phyloP scores from a whole-genome alignment of 2,888 invertebrate genomes.

The Pristionchus entomophagus region DNA sequence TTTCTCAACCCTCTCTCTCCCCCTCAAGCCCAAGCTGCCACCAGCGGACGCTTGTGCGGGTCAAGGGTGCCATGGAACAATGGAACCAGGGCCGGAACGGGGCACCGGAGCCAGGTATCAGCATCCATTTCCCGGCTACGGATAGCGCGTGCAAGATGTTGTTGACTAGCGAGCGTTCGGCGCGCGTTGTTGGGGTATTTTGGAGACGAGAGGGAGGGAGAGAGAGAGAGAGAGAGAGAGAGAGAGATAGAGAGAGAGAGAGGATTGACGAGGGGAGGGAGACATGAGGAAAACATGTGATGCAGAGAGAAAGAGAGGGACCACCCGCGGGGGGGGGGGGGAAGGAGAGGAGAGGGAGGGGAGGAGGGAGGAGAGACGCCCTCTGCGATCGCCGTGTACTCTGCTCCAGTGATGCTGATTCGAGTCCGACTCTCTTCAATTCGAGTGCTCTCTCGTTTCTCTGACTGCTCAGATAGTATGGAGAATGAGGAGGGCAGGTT shows the following conservation, averaged over 20 bases:
- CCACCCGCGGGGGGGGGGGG: background rate
- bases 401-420: too few species aligned
- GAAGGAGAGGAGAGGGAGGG: background rate
- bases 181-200: too few species aligned
- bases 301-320: background rate
- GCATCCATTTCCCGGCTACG: background rate
- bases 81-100: background rate
- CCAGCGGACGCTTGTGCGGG: too few species aligned
- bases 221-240: background rate
- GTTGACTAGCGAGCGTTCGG: background rate
- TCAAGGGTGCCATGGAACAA: background rate
- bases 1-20: too few species aligned
- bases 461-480: too few species aligned
- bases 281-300: background rate
- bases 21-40: too few species aligned
- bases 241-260: background rate
- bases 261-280: background rate
- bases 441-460: too few species aligned
- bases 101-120: background rate
- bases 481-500: too few species aligned
- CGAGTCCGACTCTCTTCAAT: too few species aligned
- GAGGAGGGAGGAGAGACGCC: background rate
- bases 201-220: too few species aligned
- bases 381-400: too few species aligned
- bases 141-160: background rate